Evolutionary conservation across 2,888 invertebrate genomes (phyloP), one percentile per base, ranked within the genome.

Genomic region (Drosophila vallismaia): DNA sequence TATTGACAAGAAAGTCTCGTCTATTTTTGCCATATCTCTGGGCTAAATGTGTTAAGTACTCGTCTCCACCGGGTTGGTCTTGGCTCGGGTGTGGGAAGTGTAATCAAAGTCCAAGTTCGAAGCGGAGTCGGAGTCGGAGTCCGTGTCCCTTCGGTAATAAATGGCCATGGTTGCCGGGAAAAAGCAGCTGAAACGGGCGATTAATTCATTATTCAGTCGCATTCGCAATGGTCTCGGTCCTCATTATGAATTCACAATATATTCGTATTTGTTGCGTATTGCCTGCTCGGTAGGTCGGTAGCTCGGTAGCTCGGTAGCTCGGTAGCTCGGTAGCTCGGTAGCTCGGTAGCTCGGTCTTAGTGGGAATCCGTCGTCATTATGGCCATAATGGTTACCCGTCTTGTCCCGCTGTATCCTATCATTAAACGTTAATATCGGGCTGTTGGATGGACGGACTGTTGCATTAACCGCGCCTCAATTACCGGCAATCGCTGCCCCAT

Each of bases 141-240:
- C 28, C 1, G 28, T 28, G 28, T 28, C 28, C 28, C 0, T 28
- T 6, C 14, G 44, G 19, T 36, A 66, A 51, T 66, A 38, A 63
- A 63, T 63, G 63, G 51, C 40, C 24, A 19, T 9, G 50, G 36
- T 45, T 46, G 67, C 45, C 67, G 67, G 63, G 67, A 64, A 67
- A 51, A 10, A 67, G 63, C 63, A 67, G 45, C 67, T 66, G 51
- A 67, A 51, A n/a, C 50, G 68, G 68, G 68, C 68, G 45, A 64
- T 64, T 64, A 64, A 64, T 64, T 64, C 68, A 64, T 64, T 64
- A 64, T 64, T 64, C 52, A 64, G 31, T 12, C 14, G 67, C 50
- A 66, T 50, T 66, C 44, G n/a, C 49, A 19, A 4, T n/a, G 19
- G 45, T 9, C 3, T 19, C n/a, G 28, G 28, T 12, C n/a, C 68